These are phyloP conservation scores for Coregonus sp. DNA, from an alignment of 2,797 vertebrate genomes.

Conservation along the genomic window DNA sequence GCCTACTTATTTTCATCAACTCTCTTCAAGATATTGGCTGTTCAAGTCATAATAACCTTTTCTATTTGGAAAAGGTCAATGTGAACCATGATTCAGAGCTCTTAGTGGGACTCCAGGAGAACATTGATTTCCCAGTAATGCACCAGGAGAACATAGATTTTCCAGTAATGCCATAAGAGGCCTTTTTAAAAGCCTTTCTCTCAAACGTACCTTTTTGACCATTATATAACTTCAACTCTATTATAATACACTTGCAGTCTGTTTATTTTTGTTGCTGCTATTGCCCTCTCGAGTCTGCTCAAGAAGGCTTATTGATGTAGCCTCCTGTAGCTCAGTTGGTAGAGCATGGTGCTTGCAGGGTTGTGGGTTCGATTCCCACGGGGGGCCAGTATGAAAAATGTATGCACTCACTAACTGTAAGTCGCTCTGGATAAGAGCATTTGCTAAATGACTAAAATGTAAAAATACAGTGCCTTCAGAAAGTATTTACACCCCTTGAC, in stretches of 20 bases:
- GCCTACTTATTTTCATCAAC: not conserved
- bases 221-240: not conserved
- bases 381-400: too few relatives aligned
- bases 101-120: not conserved
- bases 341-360: too few relatives aligned
- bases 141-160: conserved; percentile 18
- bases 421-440: too few relatives aligned
- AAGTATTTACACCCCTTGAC: too few relatives aligned
- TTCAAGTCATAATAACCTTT: conserved; percentile 1
- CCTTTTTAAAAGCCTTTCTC: not conserved
- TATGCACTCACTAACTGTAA: too few relatives aligned
- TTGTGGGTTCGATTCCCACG: too few relatives aligned
- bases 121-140: conserved; percentile 22
- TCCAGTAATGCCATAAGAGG: not conserved
- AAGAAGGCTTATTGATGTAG: not conserved
- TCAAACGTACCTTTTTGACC: not conserved
- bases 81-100: conserved; percentile 16
- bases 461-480: too few relatives aligned
- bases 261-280: not conserved
- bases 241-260: too few relatives aligned
- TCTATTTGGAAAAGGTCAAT: conserved; percentile 18
- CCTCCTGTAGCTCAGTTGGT: too few relatives aligned
- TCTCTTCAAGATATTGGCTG: not conserved
- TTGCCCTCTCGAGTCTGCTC: not conserved
- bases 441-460: too few relatives aligned